Evolutionary conservation across 2,888 invertebrate species (phyloP), one percentile per base, ranked within the genome.

Genomic region (Phlogophora meticulosa): DNA sequence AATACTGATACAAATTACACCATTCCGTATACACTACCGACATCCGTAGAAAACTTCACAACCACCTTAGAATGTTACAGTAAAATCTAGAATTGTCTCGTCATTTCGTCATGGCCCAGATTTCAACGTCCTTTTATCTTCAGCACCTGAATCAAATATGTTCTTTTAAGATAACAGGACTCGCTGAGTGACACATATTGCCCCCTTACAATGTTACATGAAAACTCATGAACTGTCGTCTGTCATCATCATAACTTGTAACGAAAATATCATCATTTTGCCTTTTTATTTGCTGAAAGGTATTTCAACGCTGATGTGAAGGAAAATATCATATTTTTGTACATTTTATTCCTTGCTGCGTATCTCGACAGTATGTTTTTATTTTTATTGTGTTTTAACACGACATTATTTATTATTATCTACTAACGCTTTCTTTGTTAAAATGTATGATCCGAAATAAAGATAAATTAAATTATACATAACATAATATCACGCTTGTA

Each of bases 241-340:
- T 28, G 53, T n/a, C 59, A 49, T 59, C 49, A 59, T 55, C 53
- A 17, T 72, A 67, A 67, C 43, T 40, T 73, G 20, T 10, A 28
- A 36, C 10, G 5, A 46, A 49, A 46, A 17, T 56, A 10, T 9
- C 34, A 45, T 56, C 0, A 42, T 45, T 36, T 43, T 13, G 17
- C n/a, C 20, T 22, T 72, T 72, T 72, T 72, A 9, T n/a, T 22
- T 46, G 5, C 28, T 55, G 17, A 43, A 72, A 64, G 24, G n/a
- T 69, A 49, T 72, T 70, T 63, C 52, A 72, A 71, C 34, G 36
- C 17, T 40, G 36, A 55, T 52, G 20, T 15, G 49, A 4, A 32
- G 4, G 32, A 60, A 64, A 59, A 17, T 43, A 38, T 49, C 20
- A 38, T 36, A 4, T 38, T 43, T 49, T 49, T 22, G 22, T 17